phyloP scores from a whole-genome alignment of 2,113 vertebrate genomes.

The Chaetorhynchus papuensis region DNA sequence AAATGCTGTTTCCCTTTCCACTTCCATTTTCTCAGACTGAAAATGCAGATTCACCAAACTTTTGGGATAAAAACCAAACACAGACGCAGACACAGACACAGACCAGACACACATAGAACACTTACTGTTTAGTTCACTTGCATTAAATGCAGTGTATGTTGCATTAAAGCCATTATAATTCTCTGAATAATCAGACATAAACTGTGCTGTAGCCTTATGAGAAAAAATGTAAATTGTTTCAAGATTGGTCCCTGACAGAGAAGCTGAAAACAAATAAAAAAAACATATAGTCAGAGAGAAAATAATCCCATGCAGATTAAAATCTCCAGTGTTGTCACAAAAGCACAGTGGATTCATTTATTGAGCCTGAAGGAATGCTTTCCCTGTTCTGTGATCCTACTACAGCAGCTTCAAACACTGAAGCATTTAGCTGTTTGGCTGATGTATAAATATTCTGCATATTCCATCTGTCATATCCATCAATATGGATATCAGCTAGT shows the following conservation, averaged over 20 bases:
- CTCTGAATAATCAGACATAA: conserved; percentile 70
- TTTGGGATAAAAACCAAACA: not conserved
- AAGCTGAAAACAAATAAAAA: conserved; percentile 69
- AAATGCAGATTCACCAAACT: not conserved
- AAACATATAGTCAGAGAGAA: not conserved
- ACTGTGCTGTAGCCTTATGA: conserved; percentile 79
- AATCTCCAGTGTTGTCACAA: not conserved
- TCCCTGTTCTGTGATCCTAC: not conserved
- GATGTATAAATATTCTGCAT: not conserved
- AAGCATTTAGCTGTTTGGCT: not conserved
- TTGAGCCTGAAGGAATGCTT: not conserved
- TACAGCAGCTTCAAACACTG: not conserved
- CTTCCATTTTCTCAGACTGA: not conserved
- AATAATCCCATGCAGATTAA: not conserved
- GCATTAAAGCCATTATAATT: conserved; percentile 79
- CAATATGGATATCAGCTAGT: not conserved
- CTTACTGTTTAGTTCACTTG: conserved; percentile 76
- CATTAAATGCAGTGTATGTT: conserved; percentile 71
- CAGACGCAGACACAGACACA: not conserved
- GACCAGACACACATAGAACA: not conserved
- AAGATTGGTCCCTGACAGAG: conserved; percentile 72
- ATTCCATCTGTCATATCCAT: not conserved
- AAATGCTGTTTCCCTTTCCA: not conserved
- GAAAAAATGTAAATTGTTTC: conserved; percentile 80
- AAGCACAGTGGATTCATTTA: not conserved